Evolutionary conservation across 1,140 invertebrate species (phyloP), one percentile per base, ranked within the genome.

Genomic region (Drosophila sp.): DNA sequence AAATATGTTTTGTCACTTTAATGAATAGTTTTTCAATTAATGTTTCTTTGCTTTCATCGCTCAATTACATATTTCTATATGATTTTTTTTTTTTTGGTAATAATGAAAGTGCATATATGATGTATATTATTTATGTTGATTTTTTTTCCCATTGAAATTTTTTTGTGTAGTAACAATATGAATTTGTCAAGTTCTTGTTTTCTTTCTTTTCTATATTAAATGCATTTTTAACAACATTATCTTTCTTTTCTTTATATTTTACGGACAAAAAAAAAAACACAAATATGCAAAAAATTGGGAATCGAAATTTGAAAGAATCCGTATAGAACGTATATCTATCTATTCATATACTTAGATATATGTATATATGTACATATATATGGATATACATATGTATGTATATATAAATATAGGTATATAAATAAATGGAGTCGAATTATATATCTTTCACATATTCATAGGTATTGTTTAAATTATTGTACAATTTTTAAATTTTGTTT

Each of bases 141-240:
- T 75, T 68, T 55, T 63, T 70, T 80, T 71, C 44, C 44, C 44
- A 50, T 50, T 50, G 23, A 50, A 38, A 60, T 70, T 60, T 67
- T 47, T 57, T 68, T 69, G 80, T 73, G 55, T 70, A 68, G 35
- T 90, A 90, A 90, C 89, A 89, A 89, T 90, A 54, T 68, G 66
- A 50, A 50, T 50, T 50, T 50, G 7, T 50, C 8, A 50, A 50
- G 44, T 50, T 61, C 41, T 66, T 63, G 47, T 35, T 30, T 50
- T 50, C 3, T 11, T 27, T 50, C 6, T 27, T 50, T 50, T 50
- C 23, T 57, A 57, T 69, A 79, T 65, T 90, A 90, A 90, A 90
- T 90, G 87, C 87, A 90, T 87, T 90, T 83, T 70, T 70, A 90
- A 90, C 86, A 90, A 90, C 86, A 78, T 86, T 77, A 70, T 76